Conservation (phyloP, 2,888 invertebrate species). For the Apomyelois bistriatella region DNA sequence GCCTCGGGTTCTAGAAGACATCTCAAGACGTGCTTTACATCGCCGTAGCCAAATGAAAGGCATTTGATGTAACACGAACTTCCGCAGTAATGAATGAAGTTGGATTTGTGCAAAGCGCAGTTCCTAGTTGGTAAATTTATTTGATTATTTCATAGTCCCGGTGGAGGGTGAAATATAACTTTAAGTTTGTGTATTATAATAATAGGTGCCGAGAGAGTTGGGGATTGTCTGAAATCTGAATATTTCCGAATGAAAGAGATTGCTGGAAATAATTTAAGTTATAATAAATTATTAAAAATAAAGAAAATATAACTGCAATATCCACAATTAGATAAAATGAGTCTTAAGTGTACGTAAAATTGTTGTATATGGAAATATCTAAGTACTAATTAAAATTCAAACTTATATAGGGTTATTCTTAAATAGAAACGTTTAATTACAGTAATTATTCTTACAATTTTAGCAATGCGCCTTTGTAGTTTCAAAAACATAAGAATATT, state of each 20-base stretch:
- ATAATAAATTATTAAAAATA: no score
- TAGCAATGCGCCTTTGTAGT: no score
- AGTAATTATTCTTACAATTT: no score
- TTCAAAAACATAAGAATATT: not conserved
- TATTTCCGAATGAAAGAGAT: not conserved
- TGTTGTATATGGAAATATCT: no score
- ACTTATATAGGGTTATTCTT: no score
- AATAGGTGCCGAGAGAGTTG: not conserved
- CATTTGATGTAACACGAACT: not conserved
- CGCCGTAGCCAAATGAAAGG: not conserved
- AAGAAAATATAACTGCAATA: no score
- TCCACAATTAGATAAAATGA: no score
- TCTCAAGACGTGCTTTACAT: not conserved
- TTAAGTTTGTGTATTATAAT: not conserved
- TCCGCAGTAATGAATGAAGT: not conserved
- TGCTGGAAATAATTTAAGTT: no score
- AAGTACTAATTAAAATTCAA: no score
- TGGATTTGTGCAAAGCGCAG: not conserved
- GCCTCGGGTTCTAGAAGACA: not conserved
- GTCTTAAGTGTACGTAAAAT: no score
- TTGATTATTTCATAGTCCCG: not conserved
- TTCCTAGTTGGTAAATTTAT: not conserved
- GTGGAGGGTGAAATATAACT: not conserved
- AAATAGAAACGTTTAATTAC: no score
- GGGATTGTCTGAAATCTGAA: not conserved